Evolutionary conservation across 2,797 vertebrate species (phyloP).

Genomic region (Geotrypetes seraphini): DNA sequence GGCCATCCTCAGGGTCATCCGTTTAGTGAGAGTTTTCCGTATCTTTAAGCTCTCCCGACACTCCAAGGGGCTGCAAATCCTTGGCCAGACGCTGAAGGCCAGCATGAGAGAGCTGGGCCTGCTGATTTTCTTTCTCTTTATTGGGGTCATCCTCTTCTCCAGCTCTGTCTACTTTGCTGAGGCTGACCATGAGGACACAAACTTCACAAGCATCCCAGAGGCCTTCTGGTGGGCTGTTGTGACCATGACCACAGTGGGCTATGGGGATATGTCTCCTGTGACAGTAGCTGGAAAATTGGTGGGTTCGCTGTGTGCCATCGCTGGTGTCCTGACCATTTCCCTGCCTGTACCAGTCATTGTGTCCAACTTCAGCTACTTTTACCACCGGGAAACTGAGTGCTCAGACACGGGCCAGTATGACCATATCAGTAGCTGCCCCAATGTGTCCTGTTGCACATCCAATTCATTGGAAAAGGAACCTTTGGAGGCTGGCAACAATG

Average conservation of each 20-base stretch:
- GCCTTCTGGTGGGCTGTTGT: slow-evolving; percentile 96
- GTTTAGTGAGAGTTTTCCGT: slow-evolving; percentile 80
- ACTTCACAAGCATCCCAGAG: slow-evolving; percentile 86
- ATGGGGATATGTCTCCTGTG: slow-evolving; percentile 83
- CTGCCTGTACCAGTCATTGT: slow-evolving; percentile 87
- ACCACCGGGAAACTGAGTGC: slow-evolving; percentile 74
- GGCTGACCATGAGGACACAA: slow-evolving; percentile 62
- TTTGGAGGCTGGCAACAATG: slow-evolving; percentile 8
- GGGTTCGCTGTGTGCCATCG: slow-evolving; percentile 88
- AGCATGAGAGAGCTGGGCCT: slow-evolving; percentile 82
- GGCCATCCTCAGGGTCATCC: slow-evolving; percentile 80
- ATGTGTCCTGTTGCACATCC: slow-evolving; percentile 28
- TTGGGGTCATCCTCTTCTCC: slow-evolving; percentile 86
- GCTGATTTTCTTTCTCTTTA: slow-evolving; percentile 93
- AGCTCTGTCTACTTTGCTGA: slow-evolving; percentile 86
- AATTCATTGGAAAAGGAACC: slow-evolving; percentile 9
- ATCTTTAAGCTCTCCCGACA: slow-evolving; percentile 89
- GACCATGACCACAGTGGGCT: slow-evolving; percentile 89
- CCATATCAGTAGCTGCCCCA: slow-evolving; percentile 64
- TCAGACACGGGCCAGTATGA: slow-evolving; percentile 60
- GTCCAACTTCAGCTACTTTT: slow-evolving; percentile 93
- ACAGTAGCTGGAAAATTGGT: slow-evolving; percentile 84
- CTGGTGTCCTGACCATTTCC: slow-evolving; percentile 86
- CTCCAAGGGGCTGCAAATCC: slow-evolving; percentile 83
- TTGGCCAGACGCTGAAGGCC: slow-evolving; percentile 83